Evolutionary conservation across 2,797 vertebrate species (phyloP).

Genomic region (Atherinosoma microstoma): DNA sequence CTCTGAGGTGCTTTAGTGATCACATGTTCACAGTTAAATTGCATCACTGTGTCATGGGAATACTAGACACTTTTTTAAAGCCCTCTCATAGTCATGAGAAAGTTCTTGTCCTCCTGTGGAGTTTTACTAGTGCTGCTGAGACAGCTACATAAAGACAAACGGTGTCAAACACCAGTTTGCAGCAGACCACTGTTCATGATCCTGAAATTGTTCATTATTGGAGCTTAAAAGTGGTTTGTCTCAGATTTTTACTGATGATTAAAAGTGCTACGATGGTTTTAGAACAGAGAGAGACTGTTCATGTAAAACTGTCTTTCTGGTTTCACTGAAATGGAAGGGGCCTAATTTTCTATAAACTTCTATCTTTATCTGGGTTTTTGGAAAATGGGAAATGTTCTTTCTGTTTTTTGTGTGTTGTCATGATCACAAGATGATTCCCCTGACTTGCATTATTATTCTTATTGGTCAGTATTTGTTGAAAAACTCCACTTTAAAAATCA

Average conservation of each 20-base stretch:
- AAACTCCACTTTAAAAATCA: conserved; percentile 3
- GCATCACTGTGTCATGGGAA: conserved; percentile 30
- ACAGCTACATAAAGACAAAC: neutral
- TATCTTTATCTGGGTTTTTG: conserved; percentile 32
- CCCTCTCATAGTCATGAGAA: conserved; percentile 38
- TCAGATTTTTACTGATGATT: conserved; percentile 8
- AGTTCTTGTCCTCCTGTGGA: conserved; percentile 36
- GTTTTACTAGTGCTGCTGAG: conserved; percentile 4
- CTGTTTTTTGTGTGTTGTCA: conserved; percentile 4
- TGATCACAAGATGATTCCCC: conserved; percentile 45
- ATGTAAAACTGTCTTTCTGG: conserved; percentile 9
- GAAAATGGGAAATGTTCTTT: conserved; percentile 7
- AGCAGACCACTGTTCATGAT: neutral
- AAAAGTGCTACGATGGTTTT: neutral
- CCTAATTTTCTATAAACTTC: conserved; percentile 35
- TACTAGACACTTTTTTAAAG: conserved; percentile 14
- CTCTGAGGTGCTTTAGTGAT: conserved; percentile 13
- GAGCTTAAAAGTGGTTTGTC: conserved; percentile 16
- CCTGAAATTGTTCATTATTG: conserved; percentile 8
- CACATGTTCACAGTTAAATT: conserved; percentile 22
- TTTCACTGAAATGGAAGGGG: conserved; percentile 19
- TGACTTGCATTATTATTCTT: conserved; percentile 32
- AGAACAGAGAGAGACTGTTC: neutral
- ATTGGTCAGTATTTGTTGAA: conserved; percentile 6
- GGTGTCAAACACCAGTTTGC: neutral